phyloP scores from a whole-genome alignment of 2,797 vertebrate species.

The Pantherophis alleghaniensis region DNA sequence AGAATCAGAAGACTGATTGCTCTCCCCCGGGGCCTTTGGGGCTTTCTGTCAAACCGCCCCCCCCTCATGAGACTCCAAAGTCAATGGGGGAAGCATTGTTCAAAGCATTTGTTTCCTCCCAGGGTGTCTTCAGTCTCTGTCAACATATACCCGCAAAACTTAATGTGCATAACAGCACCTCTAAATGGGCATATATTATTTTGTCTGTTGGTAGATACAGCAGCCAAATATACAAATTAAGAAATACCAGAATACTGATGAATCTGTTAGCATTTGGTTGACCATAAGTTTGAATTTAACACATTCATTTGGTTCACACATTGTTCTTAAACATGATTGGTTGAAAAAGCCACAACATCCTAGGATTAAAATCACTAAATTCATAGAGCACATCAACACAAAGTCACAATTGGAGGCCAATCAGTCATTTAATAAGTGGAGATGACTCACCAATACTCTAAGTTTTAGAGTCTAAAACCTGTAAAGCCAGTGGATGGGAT shows the following conservation, averaged over 20 bases:
- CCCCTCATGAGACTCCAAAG: not conserved
- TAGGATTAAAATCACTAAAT: not conserved
- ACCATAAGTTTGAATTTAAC: not conserved
- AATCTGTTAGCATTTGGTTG: not conserved
- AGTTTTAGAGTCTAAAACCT: too few species aligned
- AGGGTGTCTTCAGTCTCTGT: not conserved
- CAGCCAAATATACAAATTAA: not conserved
- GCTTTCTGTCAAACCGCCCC: not conserved
- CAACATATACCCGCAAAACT: not conserved
- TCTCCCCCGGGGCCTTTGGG: not conserved
- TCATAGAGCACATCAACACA: not conserved
- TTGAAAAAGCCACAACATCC: not conserved
- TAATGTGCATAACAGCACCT: not conserved
- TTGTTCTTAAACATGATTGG: not conserved
- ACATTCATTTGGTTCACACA: not conserved
- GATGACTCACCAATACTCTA: not conserved
- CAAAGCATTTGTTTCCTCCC: not conserved
- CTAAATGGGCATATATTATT: not conserved
- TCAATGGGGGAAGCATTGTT: not conserved
- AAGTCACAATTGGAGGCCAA: not conserved
- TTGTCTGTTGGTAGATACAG: not conserved
- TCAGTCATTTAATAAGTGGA: not conserved
- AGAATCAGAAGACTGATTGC: not conserved
- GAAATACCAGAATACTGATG: not conserved
- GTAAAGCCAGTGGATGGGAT: not conserved